phyloP scores from a whole-genome alignment of 1,140 invertebrate genomes.

The Drosophila ogumai region DNA sequence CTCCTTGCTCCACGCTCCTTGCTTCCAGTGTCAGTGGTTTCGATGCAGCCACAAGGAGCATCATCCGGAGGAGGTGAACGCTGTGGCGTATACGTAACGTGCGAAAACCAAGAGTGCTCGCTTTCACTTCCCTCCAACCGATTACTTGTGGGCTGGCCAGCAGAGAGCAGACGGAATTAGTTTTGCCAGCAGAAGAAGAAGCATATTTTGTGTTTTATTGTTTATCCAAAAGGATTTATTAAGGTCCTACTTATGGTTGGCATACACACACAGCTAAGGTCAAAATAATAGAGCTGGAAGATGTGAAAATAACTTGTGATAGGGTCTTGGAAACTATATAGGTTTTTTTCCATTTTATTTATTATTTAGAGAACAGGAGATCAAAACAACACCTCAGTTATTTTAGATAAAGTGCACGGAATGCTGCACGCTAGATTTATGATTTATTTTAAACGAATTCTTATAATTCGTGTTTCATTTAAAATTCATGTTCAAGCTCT shows the following conservation, averaged over 20 bases:
- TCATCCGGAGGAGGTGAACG: constrained; percentile 27
- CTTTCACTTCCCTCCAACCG: constrained; percentile 12
- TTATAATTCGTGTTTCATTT: background rate
- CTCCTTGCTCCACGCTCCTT: background rate
- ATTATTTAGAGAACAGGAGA: background rate
- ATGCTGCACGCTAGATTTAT: background rate
- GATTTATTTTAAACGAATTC: background rate
- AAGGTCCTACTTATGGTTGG: constrained; percentile 17
- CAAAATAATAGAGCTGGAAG: background rate
- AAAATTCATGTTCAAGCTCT: background rate
- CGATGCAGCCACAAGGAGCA: constrained; percentile 39
- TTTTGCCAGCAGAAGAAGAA: constrained; percentile 23
- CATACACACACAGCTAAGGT: background rate
- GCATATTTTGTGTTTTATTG: constrained; percentile 53
- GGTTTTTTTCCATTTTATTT: background rate
- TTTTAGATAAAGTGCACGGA: background rate
- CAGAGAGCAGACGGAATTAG: constrained; percentile 40
- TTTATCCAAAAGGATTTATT: constrained; percentile 51
- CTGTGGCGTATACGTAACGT: constrained; percentile 69
- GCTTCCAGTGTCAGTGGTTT: constrained; percentile 41
- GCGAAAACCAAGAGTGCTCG: constrained; percentile 48
- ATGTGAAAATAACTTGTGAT: background rate
- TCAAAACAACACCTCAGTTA: background rate
- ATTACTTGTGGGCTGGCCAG: constrained; percentile 45
- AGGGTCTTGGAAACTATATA: background rate